Conservation (phyloP, 1,140 invertebrate genomes). For the Zaprionus nigranus region DNA sequence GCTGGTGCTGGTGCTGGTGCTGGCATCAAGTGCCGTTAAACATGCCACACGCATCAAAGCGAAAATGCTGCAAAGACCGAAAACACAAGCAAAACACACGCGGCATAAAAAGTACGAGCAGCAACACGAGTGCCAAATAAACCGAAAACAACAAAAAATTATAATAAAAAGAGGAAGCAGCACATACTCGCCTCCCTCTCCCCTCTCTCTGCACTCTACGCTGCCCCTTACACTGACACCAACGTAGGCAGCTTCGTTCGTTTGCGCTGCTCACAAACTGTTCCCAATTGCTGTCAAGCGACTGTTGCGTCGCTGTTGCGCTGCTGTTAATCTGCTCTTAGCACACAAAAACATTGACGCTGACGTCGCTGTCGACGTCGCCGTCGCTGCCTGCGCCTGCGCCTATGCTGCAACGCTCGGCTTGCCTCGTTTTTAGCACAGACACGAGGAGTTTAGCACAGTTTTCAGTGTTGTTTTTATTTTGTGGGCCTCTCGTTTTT, state of each 20-base stretch:
- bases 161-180: slow-evolving; percentile 6
- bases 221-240: neutral
- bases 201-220: neutral
- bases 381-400: slow-evolving; percentile 57
- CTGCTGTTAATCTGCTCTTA: slow-evolving; percentile 51
- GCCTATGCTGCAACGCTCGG: slow-evolving; percentile 28
- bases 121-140: slow-evolving; percentile 39
- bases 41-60: slow-evolving; percentile 66
- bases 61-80: slow-evolving; percentile 55
- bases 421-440: slow-evolving; percentile 25
- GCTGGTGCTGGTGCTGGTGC: slow-evolving; percentile 20
- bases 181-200: neutral
- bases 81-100: slow-evolving; percentile 36
- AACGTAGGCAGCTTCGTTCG: neutral
- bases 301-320: slow-evolving; percentile 33
- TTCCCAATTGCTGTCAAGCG: slow-evolving; percentile 30
- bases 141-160: slow-evolving; percentile 24
- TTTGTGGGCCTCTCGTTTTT: slow-evolving; percentile 29
- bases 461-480: neutral
- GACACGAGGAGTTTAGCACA: slow-evolving; percentile 29
- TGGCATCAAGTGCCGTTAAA: slow-evolving; percentile 60
- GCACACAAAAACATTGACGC: neutral
- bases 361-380: slow-evolving; percentile 23
- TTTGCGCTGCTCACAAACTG: slow-evolving; percentile 13
- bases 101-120: slow-evolving; percentile 47